A percentile compares a stretch with the other conserved stretches of the same genome.
Evolutionary conservation across 2,888 invertebrate genomes (phyloP).

Genomic region (Amorpha juglandis): DNA sequence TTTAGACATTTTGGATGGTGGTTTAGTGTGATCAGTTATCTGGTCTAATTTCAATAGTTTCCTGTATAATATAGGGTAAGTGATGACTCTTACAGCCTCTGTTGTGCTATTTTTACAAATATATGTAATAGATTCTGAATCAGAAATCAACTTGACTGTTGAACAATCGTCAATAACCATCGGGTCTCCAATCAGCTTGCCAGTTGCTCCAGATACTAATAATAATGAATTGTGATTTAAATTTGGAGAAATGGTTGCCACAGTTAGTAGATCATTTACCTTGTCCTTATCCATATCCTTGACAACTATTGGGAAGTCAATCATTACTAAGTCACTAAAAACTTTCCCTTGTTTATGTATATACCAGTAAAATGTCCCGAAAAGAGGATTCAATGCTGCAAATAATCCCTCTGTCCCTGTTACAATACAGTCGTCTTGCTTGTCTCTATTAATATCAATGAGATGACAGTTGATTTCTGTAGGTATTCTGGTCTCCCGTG

Average conservation of each 20-base stretch:
- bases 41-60: slow-evolving; percentile 67
- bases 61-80: slow-evolving; percentile 60
- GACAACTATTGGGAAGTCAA: slow-evolving; percentile 88
- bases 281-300: slow-evolving; percentile 90
- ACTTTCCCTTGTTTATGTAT: slow-evolving; percentile 82
- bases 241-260: slow-evolving; percentile 79
- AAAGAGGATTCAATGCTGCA: slow-evolving; percentile 80
- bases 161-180: slow-evolving; percentile 84
- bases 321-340: slow-evolving; percentile 80
- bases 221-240: slow-evolving; percentile 85
- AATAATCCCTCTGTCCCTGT: slow-evolving; percentile 87
- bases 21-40: slow-evolving; percentile 52
- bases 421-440: slow-evolving; percentile 89
- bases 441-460: slow-evolving; percentile 89
- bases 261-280: slow-evolving; percentile 87
- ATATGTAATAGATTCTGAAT: slow-evolving; percentile 82
- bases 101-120: slow-evolving; percentile 85
- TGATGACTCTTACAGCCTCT: slow-evolving; percentile 78
- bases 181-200: slow-evolving; percentile 86
- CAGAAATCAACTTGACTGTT: slow-evolving; percentile 83
- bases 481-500: slow-evolving; percentile 87
- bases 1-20: slow-evolving; percentile 63
- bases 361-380: slow-evolving; percentile 84
- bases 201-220: slow-evolving; percentile 88
- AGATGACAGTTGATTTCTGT: slow-evolving; percentile 89